These are phyloP conservation scores for Abramis brama DNA, from an alignment of 2,113 vertebrate species.

Conservation along the genomic window DNA sequence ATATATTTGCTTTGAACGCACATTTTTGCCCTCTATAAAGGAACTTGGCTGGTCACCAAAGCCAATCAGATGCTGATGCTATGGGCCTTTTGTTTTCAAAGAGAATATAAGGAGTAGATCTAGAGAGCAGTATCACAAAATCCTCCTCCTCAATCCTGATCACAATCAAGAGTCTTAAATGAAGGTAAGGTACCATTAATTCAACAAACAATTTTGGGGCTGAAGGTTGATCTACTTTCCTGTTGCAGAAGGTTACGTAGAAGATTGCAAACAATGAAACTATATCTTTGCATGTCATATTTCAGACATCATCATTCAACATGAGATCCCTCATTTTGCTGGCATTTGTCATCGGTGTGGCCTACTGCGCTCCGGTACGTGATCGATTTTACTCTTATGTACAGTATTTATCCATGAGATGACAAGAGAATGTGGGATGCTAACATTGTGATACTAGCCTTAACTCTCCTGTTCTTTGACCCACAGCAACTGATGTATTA, in stretches of 20 bases:
- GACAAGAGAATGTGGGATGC: slow-evolving; percentile 1
- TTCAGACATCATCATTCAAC: slow-evolving; percentile 37
- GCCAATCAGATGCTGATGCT: slow-evolving; percentile 54
- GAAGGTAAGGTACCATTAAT: neutral
- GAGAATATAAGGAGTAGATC: slow-evolving; percentile 70
- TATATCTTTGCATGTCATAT: slow-evolving; percentile 43
- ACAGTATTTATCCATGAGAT: neutral
- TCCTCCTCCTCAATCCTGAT: neutral
- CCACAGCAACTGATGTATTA: slow-evolving; percentile 16
- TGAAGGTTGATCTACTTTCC: neutral
- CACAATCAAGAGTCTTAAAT: neutral
- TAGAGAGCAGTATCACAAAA: neutral
- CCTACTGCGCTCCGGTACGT: slow-evolving; percentile 66
- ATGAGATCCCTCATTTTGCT: slow-evolving; percentile 66
- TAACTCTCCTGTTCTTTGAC: neutral
- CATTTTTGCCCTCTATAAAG: slow-evolving; percentile 42
- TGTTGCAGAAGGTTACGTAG: neutral
- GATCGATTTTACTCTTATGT: neutral
- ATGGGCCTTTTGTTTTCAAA: slow-evolving; percentile 53
- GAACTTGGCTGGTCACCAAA: slow-evolving; percentile 62
- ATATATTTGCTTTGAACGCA: slow-evolving; percentile 46
- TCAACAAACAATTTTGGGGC: neutral
- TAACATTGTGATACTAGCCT: neutral
- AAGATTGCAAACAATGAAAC: neutral
- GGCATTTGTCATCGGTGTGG: slow-evolving; percentile 64